phyloP scores from a whole-genome alignment of 2,113 vertebrate species.

The Anguilla rostrata region DNA sequence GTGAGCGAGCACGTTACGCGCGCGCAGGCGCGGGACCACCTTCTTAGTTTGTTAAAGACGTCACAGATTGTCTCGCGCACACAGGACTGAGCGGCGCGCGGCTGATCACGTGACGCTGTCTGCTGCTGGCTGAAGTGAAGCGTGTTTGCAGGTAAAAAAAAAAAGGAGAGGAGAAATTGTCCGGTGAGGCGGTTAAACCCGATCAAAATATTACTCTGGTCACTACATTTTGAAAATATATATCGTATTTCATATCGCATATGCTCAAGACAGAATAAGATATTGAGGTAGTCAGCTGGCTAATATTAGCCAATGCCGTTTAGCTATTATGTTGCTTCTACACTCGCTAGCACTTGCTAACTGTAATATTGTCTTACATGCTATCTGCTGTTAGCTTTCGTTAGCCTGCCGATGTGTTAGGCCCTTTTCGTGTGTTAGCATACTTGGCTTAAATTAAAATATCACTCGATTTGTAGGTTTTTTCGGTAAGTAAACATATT shows the following conservation, averaged over 20 bases:
- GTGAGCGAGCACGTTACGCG: not conserved
- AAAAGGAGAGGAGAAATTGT: conserved; percentile 26
- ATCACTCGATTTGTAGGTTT: not conserved
- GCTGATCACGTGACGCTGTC: conserved; percentile 66
- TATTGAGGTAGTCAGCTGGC: not conserved
- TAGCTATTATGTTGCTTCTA: not conserved
- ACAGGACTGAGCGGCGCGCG: conserved; percentile 52
- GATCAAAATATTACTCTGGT: not conserved
- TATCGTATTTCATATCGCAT: not conserved
- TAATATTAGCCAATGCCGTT: not conserved
- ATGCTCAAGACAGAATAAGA: not conserved
- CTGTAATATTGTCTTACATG: conserved; percentile 5
- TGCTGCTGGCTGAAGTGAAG: conserved; percentile 70
- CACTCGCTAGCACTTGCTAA: conserved; percentile 7
- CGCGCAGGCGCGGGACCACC: not conserved
- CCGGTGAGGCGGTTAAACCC: not conserved
- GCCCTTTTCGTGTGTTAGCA: not conserved
- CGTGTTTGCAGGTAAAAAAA: conserved; percentile 73
- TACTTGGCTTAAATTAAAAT: not conserved
- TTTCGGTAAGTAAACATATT: too few species aligned
- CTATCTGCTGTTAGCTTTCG: conserved; percentile 18
- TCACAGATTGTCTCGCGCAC: conserved; percentile 28
- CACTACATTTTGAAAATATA: not conserved
- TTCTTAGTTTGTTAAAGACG: not conserved
- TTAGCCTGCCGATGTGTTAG: not conserved